These are phyloP conservation scores for Eumacrocentrus americanus DNA, from an alignment of 2,888 invertebrate species.

Conservation along the genomic window DNA sequence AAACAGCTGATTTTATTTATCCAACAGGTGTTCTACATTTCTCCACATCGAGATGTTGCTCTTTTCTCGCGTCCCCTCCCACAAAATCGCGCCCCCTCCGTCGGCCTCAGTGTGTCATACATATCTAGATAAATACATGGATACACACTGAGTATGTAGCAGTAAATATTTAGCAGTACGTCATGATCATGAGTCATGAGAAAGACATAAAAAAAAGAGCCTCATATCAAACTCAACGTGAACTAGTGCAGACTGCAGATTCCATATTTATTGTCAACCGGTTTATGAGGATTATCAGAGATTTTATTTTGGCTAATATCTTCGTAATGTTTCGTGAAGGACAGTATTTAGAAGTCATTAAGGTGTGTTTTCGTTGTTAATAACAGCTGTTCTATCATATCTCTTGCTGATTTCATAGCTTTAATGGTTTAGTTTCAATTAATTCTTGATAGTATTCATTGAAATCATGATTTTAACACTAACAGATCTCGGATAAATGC, in stretches of 20 bases:
- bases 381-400: conserved; percentile 46
- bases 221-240: not conserved
- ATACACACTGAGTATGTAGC: no score
- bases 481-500: conserved; percentile 45
- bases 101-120: not conserved
- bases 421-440: no score
- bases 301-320: not conserved
- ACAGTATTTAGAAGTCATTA: conserved; percentile 51
- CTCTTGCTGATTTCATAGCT: no score
- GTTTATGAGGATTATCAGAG: not conserved
- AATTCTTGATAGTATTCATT: not conserved
- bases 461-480: conserved; percentile 22
- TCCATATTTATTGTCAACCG: not conserved
- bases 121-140: not conserved
- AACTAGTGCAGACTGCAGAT: not conserved
- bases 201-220: not conserved
- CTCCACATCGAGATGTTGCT: not conserved
- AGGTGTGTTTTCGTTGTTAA: conserved; percentile 40
- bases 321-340: conserved; percentile 50
- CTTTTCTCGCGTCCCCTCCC: not conserved
- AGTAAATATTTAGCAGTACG: not conserved
- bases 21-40: conserved; percentile 18
- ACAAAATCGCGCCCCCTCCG: not conserved
- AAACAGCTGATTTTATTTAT: conserved; percentile 15
- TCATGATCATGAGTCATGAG: no score